These are phyloP conservation scores for Danio tinwini DNA, from an alignment of 2,797 vertebrate genomes.

Conservation along the genomic window DNA sequence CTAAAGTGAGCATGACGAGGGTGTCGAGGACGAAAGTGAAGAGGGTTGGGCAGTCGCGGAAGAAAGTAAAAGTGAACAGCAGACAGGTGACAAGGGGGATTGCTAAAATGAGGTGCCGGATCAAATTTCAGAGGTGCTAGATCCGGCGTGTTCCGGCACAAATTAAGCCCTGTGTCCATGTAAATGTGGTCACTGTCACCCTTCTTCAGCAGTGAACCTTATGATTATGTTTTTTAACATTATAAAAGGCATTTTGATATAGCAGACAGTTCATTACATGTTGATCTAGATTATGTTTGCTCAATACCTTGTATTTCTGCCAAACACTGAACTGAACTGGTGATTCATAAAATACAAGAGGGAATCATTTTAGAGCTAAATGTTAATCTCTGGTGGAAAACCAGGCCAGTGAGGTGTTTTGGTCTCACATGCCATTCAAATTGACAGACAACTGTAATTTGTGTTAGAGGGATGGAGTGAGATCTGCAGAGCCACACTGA, in stretches of 20 bases:
- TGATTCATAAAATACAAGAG: constrained; percentile 26
- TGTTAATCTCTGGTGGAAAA: constrained; percentile 16
- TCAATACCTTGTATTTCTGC: neutral
- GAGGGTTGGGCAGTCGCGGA: too few relatives aligned
- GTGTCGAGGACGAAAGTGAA: too few relatives aligned
- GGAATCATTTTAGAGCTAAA: constrained; percentile 32
- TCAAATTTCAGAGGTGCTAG: too few relatives aligned
- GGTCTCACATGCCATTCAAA: constrained; percentile 60
- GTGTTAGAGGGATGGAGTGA: constrained; percentile 63
- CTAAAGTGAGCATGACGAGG: too few relatives aligned
- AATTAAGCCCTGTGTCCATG: too few relatives aligned
- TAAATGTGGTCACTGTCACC: too few relatives aligned
- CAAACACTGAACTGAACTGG: constrained; percentile 15
- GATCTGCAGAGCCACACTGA: constrained; percentile 55
- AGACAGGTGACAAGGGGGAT: too few relatives aligned
- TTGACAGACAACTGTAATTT: constrained; percentile 75
- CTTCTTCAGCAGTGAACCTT: too few relatives aligned
- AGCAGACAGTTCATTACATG: neutral
- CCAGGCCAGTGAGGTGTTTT: constrained; percentile 35
- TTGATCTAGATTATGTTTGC: neutral
- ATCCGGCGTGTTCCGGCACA: too few relatives aligned
- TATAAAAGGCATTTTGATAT: neutral
- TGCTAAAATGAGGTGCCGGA: too few relatives aligned
- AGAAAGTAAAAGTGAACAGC: too few relatives aligned
- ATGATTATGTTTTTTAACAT: neutral